Evolutionary conservation across 2,113 vertebrate species (phyloP).

Genomic region (Chlamydotis undulata): DNA sequence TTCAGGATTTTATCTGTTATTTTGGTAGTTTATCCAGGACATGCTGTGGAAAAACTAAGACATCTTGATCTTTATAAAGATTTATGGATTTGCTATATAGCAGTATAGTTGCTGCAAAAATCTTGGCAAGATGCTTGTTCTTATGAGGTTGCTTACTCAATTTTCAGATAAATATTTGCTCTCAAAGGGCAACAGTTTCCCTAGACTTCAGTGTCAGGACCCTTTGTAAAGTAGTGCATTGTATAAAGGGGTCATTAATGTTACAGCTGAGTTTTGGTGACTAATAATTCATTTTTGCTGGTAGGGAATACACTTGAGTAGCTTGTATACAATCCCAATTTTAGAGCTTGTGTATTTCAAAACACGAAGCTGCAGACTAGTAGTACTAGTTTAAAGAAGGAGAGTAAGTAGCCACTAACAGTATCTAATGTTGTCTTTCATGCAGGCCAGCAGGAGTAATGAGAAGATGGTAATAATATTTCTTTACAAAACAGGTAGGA

Average conservation of each 20-base stretch:
- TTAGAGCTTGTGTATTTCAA: background rate
- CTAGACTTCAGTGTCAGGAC: background rate
- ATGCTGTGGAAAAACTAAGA: background rate
- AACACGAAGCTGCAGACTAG: background rate
- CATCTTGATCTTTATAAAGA: background rate
- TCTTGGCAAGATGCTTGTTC: background rate
- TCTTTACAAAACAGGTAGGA: background rate
- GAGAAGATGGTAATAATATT: background rate
- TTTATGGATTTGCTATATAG: background rate
- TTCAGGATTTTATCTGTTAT: background rate
- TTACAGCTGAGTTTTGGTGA: background rate
- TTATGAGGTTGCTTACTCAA: background rate
- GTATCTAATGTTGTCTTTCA: background rate
- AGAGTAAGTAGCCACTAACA: background rate
- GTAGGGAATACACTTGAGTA: rapidly evolving
- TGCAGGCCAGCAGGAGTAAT: background rate
- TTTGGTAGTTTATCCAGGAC: background rate
- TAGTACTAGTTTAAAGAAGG: background rate
- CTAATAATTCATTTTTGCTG: background rate
- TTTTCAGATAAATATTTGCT: background rate
- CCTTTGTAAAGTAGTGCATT: background rate
- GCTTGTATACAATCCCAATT: background rate
- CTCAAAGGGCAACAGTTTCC: background rate
- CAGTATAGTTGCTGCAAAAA: background rate
- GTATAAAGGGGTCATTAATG: background rate